Base-by-base conservation (phyloP, 2,888 invertebrate genomes). In the Calameuta idolon region DNA sequence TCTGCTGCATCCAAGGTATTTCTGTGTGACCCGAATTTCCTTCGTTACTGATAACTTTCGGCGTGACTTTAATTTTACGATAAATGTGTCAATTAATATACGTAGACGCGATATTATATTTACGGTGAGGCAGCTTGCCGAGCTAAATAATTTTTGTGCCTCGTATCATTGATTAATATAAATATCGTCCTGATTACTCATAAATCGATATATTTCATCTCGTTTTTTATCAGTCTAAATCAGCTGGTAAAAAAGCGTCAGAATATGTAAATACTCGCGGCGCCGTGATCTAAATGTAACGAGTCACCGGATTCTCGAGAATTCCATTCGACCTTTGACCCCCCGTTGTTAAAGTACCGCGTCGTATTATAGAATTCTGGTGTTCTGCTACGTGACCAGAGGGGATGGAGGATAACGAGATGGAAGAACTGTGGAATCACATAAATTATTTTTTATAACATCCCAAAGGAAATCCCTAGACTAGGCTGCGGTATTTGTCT, bases 401-500 rank as follows among this genome's bases (percentile, higher is more conserved):
- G 55, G 23, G 55, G 55, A 5, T 2, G 55, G 9, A 23, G 5
- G 23, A 9, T 55, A 55, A 55, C 23, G 55, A 55, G 55, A 55
- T 1, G 23, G 55, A 55, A 55, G 5, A 55, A 55, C 9, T 9
- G 55, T 23, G 23, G 23, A 55, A 55, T 5, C 9, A 55, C 23
- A 23, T 55, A 55, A 55, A 55, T 55, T 55, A 55, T 55, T 55
- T 55, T 55, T 55, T 23, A 23, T 55, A 55, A 55, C 55, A 55
- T 55, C 23, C 40, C 40, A 15, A 40, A 40, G 40, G 40, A 40
- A 40, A 40, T 40, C 15, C 15, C 15, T 15, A 5, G 15, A 40
- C 40, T 15, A 40, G 15, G 5, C 40, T 40, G 40, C 69, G 76
- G 34, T 75, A 33, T 73, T 31, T 68, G 37, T 68, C 68, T 76